Base-by-base conservation (phyloP, 2,113 vertebrate species). In the Atrichornis clamosus region DNA sequence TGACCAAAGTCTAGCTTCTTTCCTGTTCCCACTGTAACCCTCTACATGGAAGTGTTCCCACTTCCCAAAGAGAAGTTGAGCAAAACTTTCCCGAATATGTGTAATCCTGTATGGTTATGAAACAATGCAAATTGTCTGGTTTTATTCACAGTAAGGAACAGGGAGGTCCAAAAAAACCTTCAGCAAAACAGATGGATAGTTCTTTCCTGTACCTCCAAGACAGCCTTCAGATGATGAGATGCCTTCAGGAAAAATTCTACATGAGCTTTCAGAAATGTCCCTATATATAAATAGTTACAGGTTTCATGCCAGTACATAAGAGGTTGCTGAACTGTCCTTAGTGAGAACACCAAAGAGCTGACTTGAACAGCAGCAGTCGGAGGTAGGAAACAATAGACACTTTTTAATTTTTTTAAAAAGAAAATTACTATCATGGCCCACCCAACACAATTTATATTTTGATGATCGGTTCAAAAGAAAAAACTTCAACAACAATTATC, bases 61-160 rank as follows among this genome's bases (percentile, higher is more conserved):
- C 3, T 6, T 41, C n/a, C 23, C 32, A 22, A 79, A 65, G 3
- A 41, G 11, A 84, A 74, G 13, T 10, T 41, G 20, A 80, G 7
- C 19, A 50, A 58, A 75, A 28, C 28, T 39, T 28, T 35, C 23
- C 26, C n/a, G 60, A 87, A 33, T 1, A 62, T 7, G 3, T 15
- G 11, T 11, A 35, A 39, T 19, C 8, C 24, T 37, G 4, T 39
- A 24, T 11, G 58, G 23, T 49, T 53, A 68, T 0, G 10, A 60
- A 77, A 49, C 0, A 0, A 75, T 32, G 10, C 14, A 39, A 75
- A 81, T 6, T 46, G 4, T 30, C 30, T 50, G 22, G n/a, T 74
- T 74, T 56, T 63, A 78, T 13, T 75, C 27, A 55, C 6, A 1
- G 6, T 15, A 67, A 53, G 10, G 32, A 89, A 53, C 1, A 73